phyloP scores from a whole-genome alignment of 2,113 vertebrate genomes.

The Pituophis catenifer region DNA sequence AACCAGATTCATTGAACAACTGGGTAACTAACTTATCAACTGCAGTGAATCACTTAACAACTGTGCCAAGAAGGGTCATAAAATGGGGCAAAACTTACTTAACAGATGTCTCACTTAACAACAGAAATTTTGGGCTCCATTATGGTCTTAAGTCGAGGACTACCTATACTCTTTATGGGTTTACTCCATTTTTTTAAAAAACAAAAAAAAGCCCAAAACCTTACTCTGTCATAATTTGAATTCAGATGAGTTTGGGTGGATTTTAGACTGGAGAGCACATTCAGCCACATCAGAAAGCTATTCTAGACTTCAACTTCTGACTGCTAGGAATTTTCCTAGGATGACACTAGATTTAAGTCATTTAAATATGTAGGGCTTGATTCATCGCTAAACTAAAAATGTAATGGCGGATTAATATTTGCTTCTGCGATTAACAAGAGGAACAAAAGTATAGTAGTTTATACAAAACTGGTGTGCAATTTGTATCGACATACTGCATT shows the following conservation, averaged over 20 bases:
- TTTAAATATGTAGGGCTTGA: not conserved
- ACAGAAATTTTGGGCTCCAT: not conserved
- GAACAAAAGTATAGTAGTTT: not conserved
- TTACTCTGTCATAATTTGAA: constrained; percentile 19
- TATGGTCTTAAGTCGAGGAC: not conserved
- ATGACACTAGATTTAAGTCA: not conserved
- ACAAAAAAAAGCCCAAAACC: not conserved
- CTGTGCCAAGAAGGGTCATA: not conserved
- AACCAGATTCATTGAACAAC: not conserved
- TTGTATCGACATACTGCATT: not conserved
- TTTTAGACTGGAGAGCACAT: constrained; percentile 21
- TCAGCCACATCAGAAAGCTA: constrained; percentile 30
- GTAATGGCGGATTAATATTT: not conserved
- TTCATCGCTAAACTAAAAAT: not conserved
- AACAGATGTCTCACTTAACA: not conserved
- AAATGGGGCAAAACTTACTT: not conserved
- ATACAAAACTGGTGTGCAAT: not conserved
- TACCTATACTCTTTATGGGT: constrained; percentile 3
- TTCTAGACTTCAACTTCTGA: fast-evolving
- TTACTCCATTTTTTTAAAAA: not conserved
- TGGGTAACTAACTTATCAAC: not conserved
- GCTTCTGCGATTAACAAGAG: not conserved
- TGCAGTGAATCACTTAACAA: not conserved
- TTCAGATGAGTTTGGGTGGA: not conserved
- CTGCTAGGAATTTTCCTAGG: constrained; percentile 2